These are phyloP conservation scores for Drosophila putrida DNA, from an alignment of 2,888 invertebrate genomes.

Conservation along the genomic window DNA sequence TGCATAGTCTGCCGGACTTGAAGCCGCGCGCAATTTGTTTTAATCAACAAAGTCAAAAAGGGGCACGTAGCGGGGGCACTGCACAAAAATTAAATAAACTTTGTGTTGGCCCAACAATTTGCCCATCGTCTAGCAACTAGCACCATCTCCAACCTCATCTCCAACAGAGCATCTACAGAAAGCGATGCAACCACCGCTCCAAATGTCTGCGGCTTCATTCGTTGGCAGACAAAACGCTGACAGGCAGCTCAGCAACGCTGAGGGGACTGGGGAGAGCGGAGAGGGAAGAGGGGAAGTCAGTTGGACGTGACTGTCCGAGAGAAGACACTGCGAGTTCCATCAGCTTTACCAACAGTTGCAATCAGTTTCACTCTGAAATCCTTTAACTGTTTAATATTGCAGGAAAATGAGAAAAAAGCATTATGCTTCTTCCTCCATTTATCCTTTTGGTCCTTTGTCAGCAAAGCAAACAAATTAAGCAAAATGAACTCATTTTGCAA, in stretches of 20 bases:
- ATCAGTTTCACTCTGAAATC: conserved; percentile 52
- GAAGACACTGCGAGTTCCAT: conserved; percentile 17
- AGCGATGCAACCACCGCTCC: conserved; percentile 30
- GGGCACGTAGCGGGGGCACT: conserved; percentile 42
- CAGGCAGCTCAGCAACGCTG: conserved; percentile 44
- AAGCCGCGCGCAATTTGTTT: conserved; percentile 78
- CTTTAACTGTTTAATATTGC: conserved; percentile 77
- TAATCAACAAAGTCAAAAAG: conserved; percentile 79
- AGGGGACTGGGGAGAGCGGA: background rate
- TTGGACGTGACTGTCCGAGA: conserved; percentile 37
- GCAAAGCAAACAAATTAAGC: conserved; percentile 61
- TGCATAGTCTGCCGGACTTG: conserved; percentile 54
- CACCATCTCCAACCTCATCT: no score
- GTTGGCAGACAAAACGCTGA: conserved; percentile 63
- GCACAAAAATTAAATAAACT: conserved; percentile 78
- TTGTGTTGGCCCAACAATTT: conserved; percentile 76
- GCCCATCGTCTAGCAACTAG: conserved; percentile 38
- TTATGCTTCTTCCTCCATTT: background rate
- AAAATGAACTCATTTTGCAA: conserved; percentile 40
- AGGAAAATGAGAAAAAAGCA: conserved; percentile 36
- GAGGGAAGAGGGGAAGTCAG: background rate
- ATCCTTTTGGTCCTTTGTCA: conserved; percentile 8
- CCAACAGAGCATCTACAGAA: conserved; percentile 14
- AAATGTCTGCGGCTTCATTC: conserved; percentile 62
- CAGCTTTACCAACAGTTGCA: conserved; percentile 36